A percentile compares a stretch with the other conserved stretches of the same genome.
These are phyloP conservation scores for Atherinosoma microstoma DNA, from an alignment of 2,797 vertebrate genomes.

Conservation along the genomic window DNA sequence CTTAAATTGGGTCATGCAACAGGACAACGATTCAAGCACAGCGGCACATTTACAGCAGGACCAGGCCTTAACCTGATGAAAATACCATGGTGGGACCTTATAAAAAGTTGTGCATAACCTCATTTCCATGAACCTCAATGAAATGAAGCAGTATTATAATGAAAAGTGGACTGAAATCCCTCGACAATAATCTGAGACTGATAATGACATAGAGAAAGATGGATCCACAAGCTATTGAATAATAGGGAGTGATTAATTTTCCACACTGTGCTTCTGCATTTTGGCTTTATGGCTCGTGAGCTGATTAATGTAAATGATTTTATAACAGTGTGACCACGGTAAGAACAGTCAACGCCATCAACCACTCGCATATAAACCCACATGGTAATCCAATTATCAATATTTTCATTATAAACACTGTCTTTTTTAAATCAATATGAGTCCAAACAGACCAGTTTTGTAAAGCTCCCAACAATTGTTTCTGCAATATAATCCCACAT, in stretches of 20 bases:
- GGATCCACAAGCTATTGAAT: neutral
- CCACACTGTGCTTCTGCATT: neutral
- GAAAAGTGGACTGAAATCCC: neutral
- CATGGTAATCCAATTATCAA: neutral
- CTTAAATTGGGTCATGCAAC: slow-evolving; percentile 13
- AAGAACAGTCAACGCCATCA: neutral
- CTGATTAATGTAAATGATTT: neutral
- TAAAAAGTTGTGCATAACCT: neutral
- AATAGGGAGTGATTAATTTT: neutral
- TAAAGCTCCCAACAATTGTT: neutral
- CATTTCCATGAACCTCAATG: neutral
- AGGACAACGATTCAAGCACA: slow-evolving; percentile 7
- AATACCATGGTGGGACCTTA: neutral
- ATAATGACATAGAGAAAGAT: neutral
- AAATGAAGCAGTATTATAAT: neutral
- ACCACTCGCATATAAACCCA: neutral
- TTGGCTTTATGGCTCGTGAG: neutral
- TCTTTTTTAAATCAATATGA: neutral
- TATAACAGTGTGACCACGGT: neutral
- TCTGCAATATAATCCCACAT: neutral
- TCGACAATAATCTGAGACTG: neutral
- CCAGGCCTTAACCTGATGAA: neutral
- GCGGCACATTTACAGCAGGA: neutral
- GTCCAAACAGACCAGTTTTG: neutral
- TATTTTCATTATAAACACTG: neutral